Percentiles rank a stretch among this genome's conserved stretches.
phyloP scores from a whole-genome alignment of 2,797 vertebrate species.

The Xiphophorus birchmanni region DNA sequence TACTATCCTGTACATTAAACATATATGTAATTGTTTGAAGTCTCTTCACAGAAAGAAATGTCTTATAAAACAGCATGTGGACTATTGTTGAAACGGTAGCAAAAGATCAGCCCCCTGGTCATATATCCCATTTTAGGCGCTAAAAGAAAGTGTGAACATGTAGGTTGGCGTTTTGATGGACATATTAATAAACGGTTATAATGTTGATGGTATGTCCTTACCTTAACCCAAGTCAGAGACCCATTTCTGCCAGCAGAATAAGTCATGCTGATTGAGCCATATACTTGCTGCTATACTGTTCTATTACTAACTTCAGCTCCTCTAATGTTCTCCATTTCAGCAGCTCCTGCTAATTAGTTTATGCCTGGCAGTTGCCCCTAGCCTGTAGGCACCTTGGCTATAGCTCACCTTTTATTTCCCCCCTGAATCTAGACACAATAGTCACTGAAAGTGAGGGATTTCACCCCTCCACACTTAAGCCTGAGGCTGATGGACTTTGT shows the following conservation, averaged over 20 bases:
- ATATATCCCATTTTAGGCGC: conserved; percentile 4
- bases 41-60: not conserved
- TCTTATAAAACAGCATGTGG: not conserved
- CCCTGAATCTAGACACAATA: conserved; percentile 53
- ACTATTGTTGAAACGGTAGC: not conserved
- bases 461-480: conserved; percentile 50
- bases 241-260: conserved; percentile 13
- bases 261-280: conserved; percentile 11
- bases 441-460: conserved; percentile 61
- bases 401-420: conserved; percentile 60
- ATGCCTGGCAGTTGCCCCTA: conserved; percentile 46
- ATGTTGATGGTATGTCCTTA: not conserved
- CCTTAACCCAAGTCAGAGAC: not conserved
- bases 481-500: conserved; percentile 56
- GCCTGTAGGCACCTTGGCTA: conserved; percentile 54
- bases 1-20: not conserved
- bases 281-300: conserved; percentile 5
- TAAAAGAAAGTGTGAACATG: conserved; percentile 9
- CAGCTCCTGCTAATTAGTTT: conserved; percentile 58
- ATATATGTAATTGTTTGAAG: not conserved
- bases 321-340: conserved; percentile 44
- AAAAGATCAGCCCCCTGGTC: not conserved
- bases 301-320: conserved; percentile 36
- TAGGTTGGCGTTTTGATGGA: conserved; percentile 12
- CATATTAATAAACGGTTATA: conserved; percentile 15